A percentile compares a stretch with the other conserved stretches of the same genome.
Conservation (phyloP, 2,888 invertebrate genomes). For the Drosophila setosimentum region DNA sequence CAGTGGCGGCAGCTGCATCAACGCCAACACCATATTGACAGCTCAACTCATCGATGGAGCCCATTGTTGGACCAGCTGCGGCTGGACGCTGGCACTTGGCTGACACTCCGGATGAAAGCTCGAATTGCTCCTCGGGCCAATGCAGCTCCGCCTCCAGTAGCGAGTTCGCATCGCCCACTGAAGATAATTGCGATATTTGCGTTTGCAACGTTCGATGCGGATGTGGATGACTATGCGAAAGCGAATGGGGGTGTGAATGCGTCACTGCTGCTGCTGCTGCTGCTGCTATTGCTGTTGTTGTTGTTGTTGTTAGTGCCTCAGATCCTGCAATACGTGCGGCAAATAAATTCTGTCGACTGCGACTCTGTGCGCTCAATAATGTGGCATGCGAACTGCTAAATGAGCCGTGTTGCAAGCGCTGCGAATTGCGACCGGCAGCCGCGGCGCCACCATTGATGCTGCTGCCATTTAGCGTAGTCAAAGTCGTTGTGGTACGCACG, state of each 20-base stretch:
- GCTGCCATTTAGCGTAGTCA: slow-evolving; percentile 73
- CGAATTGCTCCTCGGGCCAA: slow-evolving; percentile 63
- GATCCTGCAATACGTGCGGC: slow-evolving; percentile 48
- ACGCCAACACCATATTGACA: slow-evolving; percentile 48
- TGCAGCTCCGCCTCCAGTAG: slow-evolving; percentile 79
- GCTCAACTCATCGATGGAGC: slow-evolving; percentile 72
- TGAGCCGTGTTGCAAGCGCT: slow-evolving; percentile 81
- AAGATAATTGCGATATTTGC: slow-evolving; percentile 83
- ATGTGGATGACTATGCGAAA: no score
- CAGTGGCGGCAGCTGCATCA: slow-evolving; percentile 14
- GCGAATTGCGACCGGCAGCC: slow-evolving; percentile 56
- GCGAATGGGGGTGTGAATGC: slow-evolving; percentile 2
- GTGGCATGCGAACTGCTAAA: slow-evolving; percentile 82
- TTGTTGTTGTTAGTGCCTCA: background rate
- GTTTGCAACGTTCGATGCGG: slow-evolving; percentile 79
- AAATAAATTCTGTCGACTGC: slow-evolving; percentile 79
- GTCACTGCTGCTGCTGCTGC: background rate
- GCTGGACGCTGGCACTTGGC: slow-evolving; percentile 28
- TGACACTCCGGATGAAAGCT: slow-evolving; percentile 39
- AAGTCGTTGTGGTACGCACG: slow-evolving; percentile 82
- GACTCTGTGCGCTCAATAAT: slow-evolving; percentile 75
- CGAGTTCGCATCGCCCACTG: slow-evolving; percentile 83
- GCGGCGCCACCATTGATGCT: slow-evolving; percentile 39
- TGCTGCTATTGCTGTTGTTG: background rate
- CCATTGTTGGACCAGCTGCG: slow-evolving; percentile 42